phyloP scores from a whole-genome alignment of 2,888 invertebrate species.

The Congeria kusceri region DNA sequence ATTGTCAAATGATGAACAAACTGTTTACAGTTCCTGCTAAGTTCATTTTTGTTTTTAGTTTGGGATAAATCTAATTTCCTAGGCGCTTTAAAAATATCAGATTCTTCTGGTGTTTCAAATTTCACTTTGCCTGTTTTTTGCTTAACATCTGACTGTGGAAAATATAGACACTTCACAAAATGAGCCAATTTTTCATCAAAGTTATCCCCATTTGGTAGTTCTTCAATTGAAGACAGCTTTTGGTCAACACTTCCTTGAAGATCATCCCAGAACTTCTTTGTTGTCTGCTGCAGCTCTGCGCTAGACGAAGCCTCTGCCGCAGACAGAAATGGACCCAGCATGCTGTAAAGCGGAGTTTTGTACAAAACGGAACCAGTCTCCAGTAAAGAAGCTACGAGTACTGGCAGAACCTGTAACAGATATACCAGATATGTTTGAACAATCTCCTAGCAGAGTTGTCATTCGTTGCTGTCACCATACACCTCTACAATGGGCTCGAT shows the following conservation, averaged over 20 bases:
- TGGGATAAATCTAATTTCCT: constrained; percentile 15
- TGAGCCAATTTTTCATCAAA: constrained; percentile 58
- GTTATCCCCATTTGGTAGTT: constrained; percentile 29
- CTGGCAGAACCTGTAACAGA: constrained; percentile 74
- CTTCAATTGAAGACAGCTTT: constrained; percentile 42
- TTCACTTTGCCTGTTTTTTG: constrained; percentile 62
- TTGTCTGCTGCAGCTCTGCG: constrained; percentile 22
- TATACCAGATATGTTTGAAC: no score
- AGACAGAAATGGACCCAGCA: constrained; percentile 63
- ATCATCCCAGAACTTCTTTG: constrained; percentile 61
- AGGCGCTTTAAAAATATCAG: constrained; percentile 16
- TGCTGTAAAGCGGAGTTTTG: constrained; percentile 73
- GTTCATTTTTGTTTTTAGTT: constrained; percentile 28
- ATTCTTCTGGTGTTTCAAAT: constrained; percentile 40
- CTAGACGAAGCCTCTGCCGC: constrained; percentile 43
- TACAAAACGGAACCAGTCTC: constrained; percentile 71
- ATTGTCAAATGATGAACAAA: constrained; percentile 67
- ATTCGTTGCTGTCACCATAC: no score
- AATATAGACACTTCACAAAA: constrained; percentile 62
- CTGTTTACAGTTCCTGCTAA: constrained; percentile 41
- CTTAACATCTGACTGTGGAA: constrained; percentile 55
- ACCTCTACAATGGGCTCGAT: no score
- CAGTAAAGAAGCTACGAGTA: constrained; percentile 78
- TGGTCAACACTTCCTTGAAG: constrained; percentile 51
- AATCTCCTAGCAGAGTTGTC: no score